These are phyloP conservation scores for Gopherus evgoodei DNA, from an alignment of 2,113 vertebrate species.

Conservation along the genomic window DNA sequence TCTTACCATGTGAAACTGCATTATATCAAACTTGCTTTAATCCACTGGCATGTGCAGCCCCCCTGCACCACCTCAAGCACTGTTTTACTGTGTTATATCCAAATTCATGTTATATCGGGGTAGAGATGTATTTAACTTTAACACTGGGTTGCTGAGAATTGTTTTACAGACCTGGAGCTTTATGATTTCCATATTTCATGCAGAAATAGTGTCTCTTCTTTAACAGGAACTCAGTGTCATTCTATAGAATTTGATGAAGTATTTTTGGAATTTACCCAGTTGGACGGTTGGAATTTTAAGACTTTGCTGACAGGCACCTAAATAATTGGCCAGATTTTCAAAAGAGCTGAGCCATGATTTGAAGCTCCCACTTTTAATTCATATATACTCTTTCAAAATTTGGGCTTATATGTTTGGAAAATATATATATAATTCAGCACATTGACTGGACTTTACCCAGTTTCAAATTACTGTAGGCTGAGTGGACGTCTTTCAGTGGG, in stretches of 20 bases:
- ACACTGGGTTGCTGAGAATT: neutral
- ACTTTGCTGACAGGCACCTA: neutral
- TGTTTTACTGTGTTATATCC: too few relatives aligned
- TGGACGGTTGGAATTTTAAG: too few relatives aligned
- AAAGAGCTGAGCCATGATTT: neutral
- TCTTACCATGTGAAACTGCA: too few relatives aligned
- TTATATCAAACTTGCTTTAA: too few relatives aligned
- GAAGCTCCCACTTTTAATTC: neutral
- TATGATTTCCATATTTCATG: rapidly evolving
- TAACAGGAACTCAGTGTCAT: too few relatives aligned
- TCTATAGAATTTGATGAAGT: too few relatives aligned
- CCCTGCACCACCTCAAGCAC: too few relatives aligned
- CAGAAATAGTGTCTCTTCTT: neutral
- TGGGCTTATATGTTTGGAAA: neutral
- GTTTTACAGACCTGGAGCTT: neutral
- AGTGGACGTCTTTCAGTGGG: neutral
- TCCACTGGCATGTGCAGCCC: too few relatives aligned
- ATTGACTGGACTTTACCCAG: neutral
- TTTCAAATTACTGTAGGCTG: neutral
- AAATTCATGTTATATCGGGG: too few relatives aligned
- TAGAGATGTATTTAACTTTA: neutral
- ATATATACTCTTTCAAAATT: neutral
- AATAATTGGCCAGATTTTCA: neutral
- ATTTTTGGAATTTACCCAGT: too few relatives aligned
- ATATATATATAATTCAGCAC: neutral